Evolutionary conservation across 2,113 vertebrate genomes (phyloP).

Genomic region (Egretta garzetta): DNA sequence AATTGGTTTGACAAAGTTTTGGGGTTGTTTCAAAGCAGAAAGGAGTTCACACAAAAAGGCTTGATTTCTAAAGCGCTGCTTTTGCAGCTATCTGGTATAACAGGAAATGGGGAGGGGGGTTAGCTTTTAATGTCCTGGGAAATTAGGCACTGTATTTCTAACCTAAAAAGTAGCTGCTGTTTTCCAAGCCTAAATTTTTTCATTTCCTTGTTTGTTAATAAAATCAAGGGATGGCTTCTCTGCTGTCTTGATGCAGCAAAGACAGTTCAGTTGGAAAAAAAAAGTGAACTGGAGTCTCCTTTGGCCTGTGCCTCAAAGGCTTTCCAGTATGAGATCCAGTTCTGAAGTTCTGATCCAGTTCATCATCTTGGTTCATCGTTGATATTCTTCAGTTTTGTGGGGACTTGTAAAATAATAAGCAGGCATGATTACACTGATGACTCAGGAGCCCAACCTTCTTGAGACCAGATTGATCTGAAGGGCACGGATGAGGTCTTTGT

Average conservation of each 20-base stretch:
- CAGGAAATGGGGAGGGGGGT: neutral
- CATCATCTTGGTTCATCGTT: neutral
- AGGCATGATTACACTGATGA: neutral
- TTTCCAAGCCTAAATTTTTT: neutral
- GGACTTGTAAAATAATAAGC: neutral
- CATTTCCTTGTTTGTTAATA: neutral
- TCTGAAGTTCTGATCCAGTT: neutral
- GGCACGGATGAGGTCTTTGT: neutral
- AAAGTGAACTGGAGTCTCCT: neutral
- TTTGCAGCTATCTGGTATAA: neutral
- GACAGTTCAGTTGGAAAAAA: neutral
- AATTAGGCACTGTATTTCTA: neutral
- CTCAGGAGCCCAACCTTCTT: neutral
- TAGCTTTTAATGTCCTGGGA: neutral
- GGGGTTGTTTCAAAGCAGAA: neutral
- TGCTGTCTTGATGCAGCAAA: neutral
- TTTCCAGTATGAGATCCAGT: neutral
- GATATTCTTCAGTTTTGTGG: neutral
- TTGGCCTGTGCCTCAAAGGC: neutral
- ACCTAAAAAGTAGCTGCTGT: neutral
- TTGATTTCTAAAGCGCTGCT: neutral
- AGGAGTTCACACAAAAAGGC: neutral
- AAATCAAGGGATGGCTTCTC: neutral
- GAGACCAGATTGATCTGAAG: neutral
- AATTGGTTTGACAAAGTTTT: neutral